Evolutionary conservation across 2,113 vertebrate species (phyloP).

Genomic region (Phalacrocorax pelagicus): DNA sequence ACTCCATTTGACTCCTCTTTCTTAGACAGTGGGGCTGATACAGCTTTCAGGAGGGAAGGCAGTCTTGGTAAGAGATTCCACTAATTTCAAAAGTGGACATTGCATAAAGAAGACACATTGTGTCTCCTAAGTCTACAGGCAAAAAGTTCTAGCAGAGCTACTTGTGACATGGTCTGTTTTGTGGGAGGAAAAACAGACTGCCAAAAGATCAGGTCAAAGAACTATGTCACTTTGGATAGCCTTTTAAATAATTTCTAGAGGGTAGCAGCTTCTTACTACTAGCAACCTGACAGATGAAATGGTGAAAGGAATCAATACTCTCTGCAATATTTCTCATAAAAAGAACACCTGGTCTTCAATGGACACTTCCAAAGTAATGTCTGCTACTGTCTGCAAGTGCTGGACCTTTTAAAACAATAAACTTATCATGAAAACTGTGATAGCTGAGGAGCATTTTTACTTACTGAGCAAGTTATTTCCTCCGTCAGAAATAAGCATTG

Average conservation of each 20-base stretch:
- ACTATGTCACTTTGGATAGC: background rate
- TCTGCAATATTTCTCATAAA: background rate
- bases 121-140: background rate
- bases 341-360: background rate
- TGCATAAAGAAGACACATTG: background rate
- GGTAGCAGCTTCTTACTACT: background rate
- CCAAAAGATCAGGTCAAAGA: background rate
- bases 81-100: background rate
- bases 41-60: background rate
- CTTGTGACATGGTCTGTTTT: background rate
- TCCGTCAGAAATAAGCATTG: slow-evolving; percentile 10
- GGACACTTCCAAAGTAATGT: background rate
- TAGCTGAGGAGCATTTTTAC: slow-evolving; percentile 14
- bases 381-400: background rate
- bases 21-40: background rate
- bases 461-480: slow-evolving; percentile 13
- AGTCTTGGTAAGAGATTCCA: background rate
- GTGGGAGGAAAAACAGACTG: background rate
- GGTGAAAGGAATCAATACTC: background rate
- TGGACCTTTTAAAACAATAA: background rate
- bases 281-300: background rate
- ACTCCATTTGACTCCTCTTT: background rate
- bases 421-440: background rate
- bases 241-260: background rate
- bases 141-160: background rate